Conservation (phyloP, 2,888 invertebrate genomes). For the Exocentrus adspersus region DNA sequence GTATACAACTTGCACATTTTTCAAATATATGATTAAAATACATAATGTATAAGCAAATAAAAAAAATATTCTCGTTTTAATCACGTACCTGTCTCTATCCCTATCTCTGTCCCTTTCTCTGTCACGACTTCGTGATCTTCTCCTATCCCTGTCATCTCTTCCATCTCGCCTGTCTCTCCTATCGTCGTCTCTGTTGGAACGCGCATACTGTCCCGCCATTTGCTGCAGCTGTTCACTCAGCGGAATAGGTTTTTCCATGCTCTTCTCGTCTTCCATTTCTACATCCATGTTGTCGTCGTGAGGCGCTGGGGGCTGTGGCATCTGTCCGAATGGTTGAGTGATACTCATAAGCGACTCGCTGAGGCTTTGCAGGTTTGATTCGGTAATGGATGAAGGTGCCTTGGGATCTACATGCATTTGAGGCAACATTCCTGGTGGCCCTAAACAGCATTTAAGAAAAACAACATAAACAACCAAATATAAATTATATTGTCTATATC, state of each 20-base stretch:
- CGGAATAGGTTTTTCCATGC: slow-evolving; percentile 52
- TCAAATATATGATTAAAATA: no score
- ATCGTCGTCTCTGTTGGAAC: slow-evolving; percentile 38
- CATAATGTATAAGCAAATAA: no score
- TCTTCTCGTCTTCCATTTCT: slow-evolving; percentile 72
- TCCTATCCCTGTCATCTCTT: slow-evolving; percentile 37
- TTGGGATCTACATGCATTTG: slow-evolving; percentile 42
- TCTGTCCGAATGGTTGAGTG: slow-evolving; percentile 60
- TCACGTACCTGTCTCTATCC: slow-evolving; percentile 23
- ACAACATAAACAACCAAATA: no score
- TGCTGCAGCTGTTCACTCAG: slow-evolving; percentile 65
- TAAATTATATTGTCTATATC: no score
- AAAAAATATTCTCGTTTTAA: no score
- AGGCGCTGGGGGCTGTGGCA: slow-evolving; percentile 60
- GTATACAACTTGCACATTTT: no score
- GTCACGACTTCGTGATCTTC: slow-evolving; percentile 39
- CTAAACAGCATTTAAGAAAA: slow-evolving; percentile 25
- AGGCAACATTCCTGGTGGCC: slow-evolving; percentile 52
- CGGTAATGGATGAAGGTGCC: slow-evolving; percentile 39
- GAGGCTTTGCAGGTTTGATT: slow-evolving; percentile 46
- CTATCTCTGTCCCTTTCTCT: slow-evolving; percentile 33
- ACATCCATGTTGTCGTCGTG: slow-evolving; percentile 84
- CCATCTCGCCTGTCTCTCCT: slow-evolving; percentile 45
- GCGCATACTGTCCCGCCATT: slow-evolving; percentile 37
- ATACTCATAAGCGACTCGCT: slow-evolving; percentile 61